Base-by-base conservation (phyloP, 1,140 invertebrate species). In the Fopius arisanus region DNA sequence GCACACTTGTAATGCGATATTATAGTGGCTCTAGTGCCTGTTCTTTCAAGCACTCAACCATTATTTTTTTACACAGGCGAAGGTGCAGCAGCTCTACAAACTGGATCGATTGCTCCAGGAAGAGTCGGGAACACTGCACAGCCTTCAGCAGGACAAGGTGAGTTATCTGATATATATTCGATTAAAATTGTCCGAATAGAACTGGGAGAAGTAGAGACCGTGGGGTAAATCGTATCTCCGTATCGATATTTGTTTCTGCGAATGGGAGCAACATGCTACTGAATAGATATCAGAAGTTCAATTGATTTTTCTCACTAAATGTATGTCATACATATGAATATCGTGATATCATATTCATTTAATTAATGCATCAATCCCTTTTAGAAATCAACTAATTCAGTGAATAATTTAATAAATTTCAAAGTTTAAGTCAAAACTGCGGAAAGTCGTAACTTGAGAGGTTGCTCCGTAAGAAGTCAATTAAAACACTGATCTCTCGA, bases 91-190 rank as follows among this genome's bases (percentile, higher is more conserved):
- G 84, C 88, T 97, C 14, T 96, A 95, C 88, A 92, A 94, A 75
- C 85, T 96, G 77, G 95, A 97, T 87, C 91, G 93, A 81, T 86
- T 94, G 75, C 88, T 97, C n/a, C 95, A 96, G 78, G 94, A 96
- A 82, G 95, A 96, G 86, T 96, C 95, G 4, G 91, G 93, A 40
- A 94, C 93, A 68, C 87, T 97, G 62, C 94, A 95, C 82, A 93
- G 92, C 80, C 89, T 97, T 40, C 94, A 94, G 80, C 93, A 95
- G 77, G 95, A 97, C 82, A 96, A 96, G 89, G 91, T 92, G 80
- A 78, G 83, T 79, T 41, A 70, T 54, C 54, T 59, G 54, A 71
- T 70, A 51, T 33, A 16, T 19, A 54, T 54, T 70, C 0, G 16
- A 28, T 29, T 59, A 16, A 14, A 33, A 26, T 41, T 16, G 16